A percentile compares a stretch with the other conserved stretches of the same genome.
phyloP scores from a whole-genome alignment of 2,888 invertebrate species.

The Coenonympha glycerion region DNA sequence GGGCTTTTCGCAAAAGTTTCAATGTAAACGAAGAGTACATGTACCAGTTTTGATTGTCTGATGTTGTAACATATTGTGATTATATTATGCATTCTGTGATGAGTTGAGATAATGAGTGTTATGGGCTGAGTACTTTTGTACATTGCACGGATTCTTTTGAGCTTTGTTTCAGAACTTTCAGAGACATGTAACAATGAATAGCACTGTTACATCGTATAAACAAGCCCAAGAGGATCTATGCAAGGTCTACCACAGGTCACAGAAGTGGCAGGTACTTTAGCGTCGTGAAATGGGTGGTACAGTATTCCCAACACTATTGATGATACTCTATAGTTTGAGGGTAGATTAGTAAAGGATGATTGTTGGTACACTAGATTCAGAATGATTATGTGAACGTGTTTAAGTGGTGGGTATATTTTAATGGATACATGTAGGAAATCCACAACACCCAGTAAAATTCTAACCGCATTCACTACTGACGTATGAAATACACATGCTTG shows the following conservation, averaged over 20 bases:
- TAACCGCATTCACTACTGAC: conserved; percentile 47
- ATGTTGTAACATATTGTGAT: conserved; percentile 45
- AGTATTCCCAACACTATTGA: too few species aligned
- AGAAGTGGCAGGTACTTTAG: too few species aligned
- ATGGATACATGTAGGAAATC: conserved; percentile 30
- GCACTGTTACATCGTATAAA: too few species aligned
- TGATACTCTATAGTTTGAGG: conserved; percentile 43
- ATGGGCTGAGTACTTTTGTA: too few species aligned
- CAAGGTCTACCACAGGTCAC: too few species aligned
- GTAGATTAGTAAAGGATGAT: conserved; percentile 52
- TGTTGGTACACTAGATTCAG: conserved; percentile 37
- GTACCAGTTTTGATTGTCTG: conserved; percentile 12
- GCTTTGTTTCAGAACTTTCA: too few species aligned
- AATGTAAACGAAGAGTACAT: conserved; percentile 13
- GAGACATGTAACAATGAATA: too few species aligned
- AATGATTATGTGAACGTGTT: conserved; percentile 43
- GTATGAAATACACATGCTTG: conserved; percentile 50
- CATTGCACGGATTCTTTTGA: too few species aligned
- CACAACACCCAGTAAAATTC: conserved; percentile 56
- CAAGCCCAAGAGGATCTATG: too few species aligned
- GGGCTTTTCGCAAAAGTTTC: conserved; percentile 13
- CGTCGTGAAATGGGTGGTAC: too few species aligned
- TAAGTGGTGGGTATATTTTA: conserved; percentile 39
- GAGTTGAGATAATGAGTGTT: conserved; percentile 50
- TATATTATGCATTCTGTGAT: conserved; percentile 33